Conservation (phyloP, 2,797 vertebrate genomes). For the Diplodus sargus region DNA sequence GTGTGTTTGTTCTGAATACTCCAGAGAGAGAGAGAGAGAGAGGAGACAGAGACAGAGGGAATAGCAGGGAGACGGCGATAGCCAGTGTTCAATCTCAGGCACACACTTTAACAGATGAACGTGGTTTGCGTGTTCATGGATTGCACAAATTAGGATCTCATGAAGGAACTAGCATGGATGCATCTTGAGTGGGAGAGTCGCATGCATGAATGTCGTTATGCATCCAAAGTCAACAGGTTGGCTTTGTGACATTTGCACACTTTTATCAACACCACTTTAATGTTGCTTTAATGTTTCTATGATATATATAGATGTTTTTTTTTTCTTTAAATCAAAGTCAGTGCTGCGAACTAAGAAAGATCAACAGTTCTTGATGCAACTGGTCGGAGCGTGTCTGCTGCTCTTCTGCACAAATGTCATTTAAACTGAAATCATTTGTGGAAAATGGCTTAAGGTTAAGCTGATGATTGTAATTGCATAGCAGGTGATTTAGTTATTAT, state of each 20-base stretch:
- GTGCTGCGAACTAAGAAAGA: background rate
- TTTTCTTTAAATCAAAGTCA: background rate
- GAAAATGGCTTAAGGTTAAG: conserved; percentile 39
- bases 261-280: background rate
- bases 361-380: background rate
- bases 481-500: conserved; percentile 29
- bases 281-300: conserved; percentile 4
- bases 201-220: background rate
- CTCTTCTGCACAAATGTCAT: background rate
- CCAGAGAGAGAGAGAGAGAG: conserved; percentile 50
- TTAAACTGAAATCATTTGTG: conserved; percentile 25
- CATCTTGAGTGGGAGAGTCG: background rate
- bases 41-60: conserved; percentile 10
- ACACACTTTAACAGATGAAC: conserved; percentile 16
- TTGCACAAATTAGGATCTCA: background rate
- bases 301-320: background rate
- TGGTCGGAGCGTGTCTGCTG: background rate
- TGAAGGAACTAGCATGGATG: background rate
- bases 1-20: conserved; percentile 74
- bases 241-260: background rate
- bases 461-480: conserved; percentile 32
- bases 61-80: conserved; percentile 28
- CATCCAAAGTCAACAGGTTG: conserved; percentile 20
- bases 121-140: background rate
- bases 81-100: conserved; percentile 20